Conservation (phyloP, 2,113 vertebrate genomes). For the Excalfactoria chinensis region DNA sequence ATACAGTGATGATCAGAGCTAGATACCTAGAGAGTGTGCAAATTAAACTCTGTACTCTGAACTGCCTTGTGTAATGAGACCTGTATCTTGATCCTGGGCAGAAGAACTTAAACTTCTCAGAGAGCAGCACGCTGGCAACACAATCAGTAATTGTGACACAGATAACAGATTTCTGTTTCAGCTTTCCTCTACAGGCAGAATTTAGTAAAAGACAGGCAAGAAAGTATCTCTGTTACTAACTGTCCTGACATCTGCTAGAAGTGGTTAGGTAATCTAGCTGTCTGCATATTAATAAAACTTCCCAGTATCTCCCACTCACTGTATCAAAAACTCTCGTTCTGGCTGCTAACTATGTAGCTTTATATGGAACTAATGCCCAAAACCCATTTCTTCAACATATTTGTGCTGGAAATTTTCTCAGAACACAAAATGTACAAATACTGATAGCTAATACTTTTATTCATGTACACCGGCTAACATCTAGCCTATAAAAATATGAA, state of each 20-base stretch:
- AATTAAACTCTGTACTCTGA: background rate
- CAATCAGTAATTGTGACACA: background rate
- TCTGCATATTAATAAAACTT: background rate
- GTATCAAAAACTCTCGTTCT: conserved; percentile 17
- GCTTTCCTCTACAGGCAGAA: background rate
- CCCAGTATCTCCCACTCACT: conserved; percentile 20
- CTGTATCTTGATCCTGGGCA: background rate
- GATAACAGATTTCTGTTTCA: background rate
- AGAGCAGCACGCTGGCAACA: background rate
- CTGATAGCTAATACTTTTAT: background rate
- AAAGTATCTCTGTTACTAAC: background rate
- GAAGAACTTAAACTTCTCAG: background rate
- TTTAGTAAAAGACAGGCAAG: background rate
- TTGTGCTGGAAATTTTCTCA: conserved; percentile 25
- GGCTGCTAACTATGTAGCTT: background rate
- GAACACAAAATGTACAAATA: background rate
- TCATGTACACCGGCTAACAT: background rate
- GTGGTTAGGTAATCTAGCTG: background rate
- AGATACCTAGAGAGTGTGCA: background rate
- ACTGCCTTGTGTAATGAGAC: background rate
- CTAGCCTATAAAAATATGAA: background rate
- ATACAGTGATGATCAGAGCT: background rate
- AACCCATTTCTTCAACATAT: background rate
- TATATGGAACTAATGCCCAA: conserved; percentile 7
- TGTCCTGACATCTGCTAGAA: background rate